These are phyloP conservation scores for Atopsyche davidsoni DNA, from an alignment of 1,140 invertebrate species.

Conservation along the genomic window DNA sequence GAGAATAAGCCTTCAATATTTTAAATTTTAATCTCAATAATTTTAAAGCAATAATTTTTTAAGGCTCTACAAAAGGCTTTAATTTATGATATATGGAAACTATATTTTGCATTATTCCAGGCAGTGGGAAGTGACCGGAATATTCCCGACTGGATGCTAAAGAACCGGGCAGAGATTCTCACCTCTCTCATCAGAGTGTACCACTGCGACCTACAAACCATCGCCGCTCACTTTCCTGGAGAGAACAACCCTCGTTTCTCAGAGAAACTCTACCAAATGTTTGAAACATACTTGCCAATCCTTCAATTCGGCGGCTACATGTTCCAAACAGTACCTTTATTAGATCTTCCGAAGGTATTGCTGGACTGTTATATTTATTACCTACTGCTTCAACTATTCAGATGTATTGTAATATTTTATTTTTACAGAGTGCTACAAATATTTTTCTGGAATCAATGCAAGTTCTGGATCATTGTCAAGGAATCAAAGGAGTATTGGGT, in stretches of 20 bases:
- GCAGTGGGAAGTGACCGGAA: conserved; percentile 80
- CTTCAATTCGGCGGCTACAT: conserved; percentile 70
- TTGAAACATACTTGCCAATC: conserved; percentile 78
- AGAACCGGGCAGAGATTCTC: conserved; percentile 65
- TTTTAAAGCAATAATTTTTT: too few species aligned
- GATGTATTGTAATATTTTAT: conserved; percentile 27
- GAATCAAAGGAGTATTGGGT: conserved; percentile 64
- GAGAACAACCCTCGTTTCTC: conserved; percentile 58
- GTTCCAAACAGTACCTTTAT: conserved; percentile 69
- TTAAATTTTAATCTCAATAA: too few species aligned
- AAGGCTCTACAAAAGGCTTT: too few species aligned
- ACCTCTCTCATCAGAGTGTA: conserved; percentile 69
- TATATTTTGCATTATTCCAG: conserved; percentile 47
- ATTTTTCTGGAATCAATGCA: conserved; percentile 77
- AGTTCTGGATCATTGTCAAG: conserved; percentile 69
- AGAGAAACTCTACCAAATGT: conserved; percentile 74
- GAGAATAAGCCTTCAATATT: too few species aligned
- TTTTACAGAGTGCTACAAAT: conserved; percentile 66
- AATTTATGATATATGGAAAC: conserved; percentile 28
- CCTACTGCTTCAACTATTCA: neutral
- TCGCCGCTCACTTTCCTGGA: conserved; percentile 52
- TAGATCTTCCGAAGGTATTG: conserved; percentile 69
- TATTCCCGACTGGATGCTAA: conserved; percentile 70
- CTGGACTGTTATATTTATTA: conserved; percentile 3
- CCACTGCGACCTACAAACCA: conserved; percentile 67